These are phyloP conservation scores for Nyctibius bracteatus DNA, from an alignment of 2,113 vertebrate species.

Conservation along the genomic window DNA sequence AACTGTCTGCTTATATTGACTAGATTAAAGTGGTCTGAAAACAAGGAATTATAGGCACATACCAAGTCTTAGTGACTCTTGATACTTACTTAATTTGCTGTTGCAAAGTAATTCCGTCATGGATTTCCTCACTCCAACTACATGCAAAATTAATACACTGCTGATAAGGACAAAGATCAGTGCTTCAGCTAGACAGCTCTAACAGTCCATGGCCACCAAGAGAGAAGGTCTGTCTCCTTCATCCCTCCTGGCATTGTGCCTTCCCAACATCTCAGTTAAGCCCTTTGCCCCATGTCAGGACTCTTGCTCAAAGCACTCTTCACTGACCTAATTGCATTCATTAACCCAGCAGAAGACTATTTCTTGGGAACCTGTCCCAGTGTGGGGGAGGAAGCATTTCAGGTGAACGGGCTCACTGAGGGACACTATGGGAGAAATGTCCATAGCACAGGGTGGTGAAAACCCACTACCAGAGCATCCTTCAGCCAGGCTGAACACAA, in stretches of 20 bases:
- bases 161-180: not conserved
- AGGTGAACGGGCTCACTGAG: not conserved
- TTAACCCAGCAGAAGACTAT: not conserved
- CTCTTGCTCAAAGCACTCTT: not conserved
- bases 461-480: not conserved
- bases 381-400: not conserved
- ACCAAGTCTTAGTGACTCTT: not conserved
- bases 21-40: not conserved
- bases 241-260: accelerated
- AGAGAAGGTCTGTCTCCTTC: not conserved
- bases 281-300: not conserved
- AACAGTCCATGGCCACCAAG: not conserved
- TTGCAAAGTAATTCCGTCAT: not conserved
- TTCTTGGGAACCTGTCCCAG: not conserved
- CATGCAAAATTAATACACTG: not conserved
- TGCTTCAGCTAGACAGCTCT: not conserved
- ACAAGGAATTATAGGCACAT: not conserved
- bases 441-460: not conserved
- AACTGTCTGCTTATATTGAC: not conserved
- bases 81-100: not conserved
- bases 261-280: not conserved
- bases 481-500: not conserved
- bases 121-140: not conserved
- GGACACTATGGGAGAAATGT: not conserved
- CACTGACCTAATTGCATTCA: not conserved